A percentile compares a stretch with the other conserved stretches of the same genome.
Conservation (phyloP, 2,797 vertebrate genomes). For the Oryzias sinensis region DNA sequence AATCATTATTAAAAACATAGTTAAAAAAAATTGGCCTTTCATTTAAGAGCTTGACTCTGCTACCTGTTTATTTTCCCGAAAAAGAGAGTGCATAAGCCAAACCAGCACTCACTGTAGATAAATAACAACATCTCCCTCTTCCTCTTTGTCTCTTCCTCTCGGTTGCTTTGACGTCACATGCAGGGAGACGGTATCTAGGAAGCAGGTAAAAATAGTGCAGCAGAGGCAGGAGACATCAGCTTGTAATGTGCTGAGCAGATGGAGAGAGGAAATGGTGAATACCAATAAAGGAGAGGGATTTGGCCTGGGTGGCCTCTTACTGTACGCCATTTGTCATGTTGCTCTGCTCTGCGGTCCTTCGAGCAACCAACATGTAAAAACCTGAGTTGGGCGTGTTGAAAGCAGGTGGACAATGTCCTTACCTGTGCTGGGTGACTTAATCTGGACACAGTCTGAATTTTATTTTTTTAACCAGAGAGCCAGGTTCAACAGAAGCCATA, state of each 20-base stretch:
- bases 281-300: conserved; percentile 62
- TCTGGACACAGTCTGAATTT: conserved; percentile 8
- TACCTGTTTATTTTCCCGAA: conserved; percentile 44
- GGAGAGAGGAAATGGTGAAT: conserved; percentile 54
- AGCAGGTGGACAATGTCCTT: conserved; percentile 11
- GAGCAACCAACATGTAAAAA: conserved; percentile 49
- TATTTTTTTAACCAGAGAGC: conserved; percentile 13
- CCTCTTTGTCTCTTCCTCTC: conserved; percentile 23
- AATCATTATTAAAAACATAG: no score
- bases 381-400: conserved; percentile 28
- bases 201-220: conserved; percentile 76
- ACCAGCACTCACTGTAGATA: conserved; percentile 46
- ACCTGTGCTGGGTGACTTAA: conserved; percentile 29
- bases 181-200: conserved; percentile 66
- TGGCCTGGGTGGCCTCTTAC: conserved; percentile 47
- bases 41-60: conserved; percentile 1
- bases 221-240: conserved; percentile 51
- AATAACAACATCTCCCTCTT: conserved; percentile 42
- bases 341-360: conserved; percentile 25
- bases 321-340: conserved; percentile 58
- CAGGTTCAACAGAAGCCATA: no score
- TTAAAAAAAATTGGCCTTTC: no score
- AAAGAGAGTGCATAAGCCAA: conserved; percentile 37
- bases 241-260: conserved; percentile 65
- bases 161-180: conserved; percentile 60